These are phyloP conservation scores for Myrmecophaga tridactyla DNA, from an alignment of 2,113 vertebrate species.

Conservation along the genomic window DNA sequence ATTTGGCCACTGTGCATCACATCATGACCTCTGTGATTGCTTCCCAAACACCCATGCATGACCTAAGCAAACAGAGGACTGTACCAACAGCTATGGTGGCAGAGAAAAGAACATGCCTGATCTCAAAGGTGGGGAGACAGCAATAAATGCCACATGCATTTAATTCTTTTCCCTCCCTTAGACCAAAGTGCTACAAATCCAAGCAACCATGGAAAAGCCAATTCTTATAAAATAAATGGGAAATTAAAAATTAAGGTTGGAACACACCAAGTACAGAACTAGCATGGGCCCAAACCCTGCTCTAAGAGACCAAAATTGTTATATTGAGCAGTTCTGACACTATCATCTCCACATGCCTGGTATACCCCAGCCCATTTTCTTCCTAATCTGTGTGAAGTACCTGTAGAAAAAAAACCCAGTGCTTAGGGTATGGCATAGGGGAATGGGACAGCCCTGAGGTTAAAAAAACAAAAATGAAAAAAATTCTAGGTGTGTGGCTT, in stretches of 20 bases:
- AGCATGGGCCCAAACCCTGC: background rate
- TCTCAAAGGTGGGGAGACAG: background rate
- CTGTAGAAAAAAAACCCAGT: background rate
- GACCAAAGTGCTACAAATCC: background rate
- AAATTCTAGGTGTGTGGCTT: background rate
- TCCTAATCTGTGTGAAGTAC: background rate
- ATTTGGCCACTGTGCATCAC: rapidly evolving
- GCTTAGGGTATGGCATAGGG: background rate
- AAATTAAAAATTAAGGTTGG: background rate
- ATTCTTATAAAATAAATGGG: background rate
- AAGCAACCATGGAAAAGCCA: background rate
- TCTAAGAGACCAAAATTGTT: too few relatives aligned
- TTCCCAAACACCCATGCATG: too few relatives aligned
- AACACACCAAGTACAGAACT: background rate
- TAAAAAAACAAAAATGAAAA: background rate
- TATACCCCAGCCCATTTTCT: background rate
- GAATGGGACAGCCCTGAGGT: too few relatives aligned
- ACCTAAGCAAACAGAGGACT: background rate
- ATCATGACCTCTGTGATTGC: background rate
- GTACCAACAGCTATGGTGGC: background rate
- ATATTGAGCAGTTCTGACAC: too few relatives aligned
- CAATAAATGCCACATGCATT: background rate
- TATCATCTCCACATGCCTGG: rapidly evolving
- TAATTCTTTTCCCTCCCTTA: background rate
- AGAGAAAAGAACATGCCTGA: background rate